Evolutionary conservation across 2,888 invertebrate species (phyloP), one percentile per base, ranked within the genome.

Genomic region (Noctua fimbriata): DNA sequence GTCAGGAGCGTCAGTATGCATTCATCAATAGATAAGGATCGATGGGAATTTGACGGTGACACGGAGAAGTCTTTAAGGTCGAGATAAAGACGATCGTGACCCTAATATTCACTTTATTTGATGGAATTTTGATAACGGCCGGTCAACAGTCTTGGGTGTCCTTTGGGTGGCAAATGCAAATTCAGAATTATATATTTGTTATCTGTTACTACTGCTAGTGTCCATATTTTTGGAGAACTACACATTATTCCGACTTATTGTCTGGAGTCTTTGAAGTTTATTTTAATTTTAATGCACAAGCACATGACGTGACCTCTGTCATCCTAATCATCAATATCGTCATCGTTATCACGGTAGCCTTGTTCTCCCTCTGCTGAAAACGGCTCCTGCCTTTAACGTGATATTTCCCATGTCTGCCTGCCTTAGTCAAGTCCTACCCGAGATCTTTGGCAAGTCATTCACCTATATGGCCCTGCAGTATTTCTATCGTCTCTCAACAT

Each of bases 71-170:
- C 47, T 32, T 44, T 70, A 58, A 88, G 79, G 81, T 75, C 78
- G 58, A 67, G 41, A 47, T 83, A 87, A 88, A 81, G 86, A 69
- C 88, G 16, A 83, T 82, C 75, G 79, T 86, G 81, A 76, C n/a
- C 63, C 16, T 69, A 66, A 79, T 72, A 60, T 73, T 73, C 67
- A 52, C 71, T 60, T 67, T 24, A 81, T 76, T 76, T n/a, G 65
- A 69, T 60, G 36, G 24, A 36, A 63, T n/a, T 65, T 49, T 63
- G 60, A 21, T 21, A 18, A 66, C n/a, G 2, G 10, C 36, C n/a
- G 10, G 52, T 44, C 12, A 80, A 63, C 7, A 44, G 21, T 72
- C n/a, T 44, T 58, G 24, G 5, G 16, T 47, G n/a, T 58, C n/a
- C 16, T 58, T 66, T 28, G 21, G 21, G 9, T 49, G 36, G 47